Conservation (phyloP, 2,888 invertebrate genomes). For the Caenorhabditis sp. region DNA sequence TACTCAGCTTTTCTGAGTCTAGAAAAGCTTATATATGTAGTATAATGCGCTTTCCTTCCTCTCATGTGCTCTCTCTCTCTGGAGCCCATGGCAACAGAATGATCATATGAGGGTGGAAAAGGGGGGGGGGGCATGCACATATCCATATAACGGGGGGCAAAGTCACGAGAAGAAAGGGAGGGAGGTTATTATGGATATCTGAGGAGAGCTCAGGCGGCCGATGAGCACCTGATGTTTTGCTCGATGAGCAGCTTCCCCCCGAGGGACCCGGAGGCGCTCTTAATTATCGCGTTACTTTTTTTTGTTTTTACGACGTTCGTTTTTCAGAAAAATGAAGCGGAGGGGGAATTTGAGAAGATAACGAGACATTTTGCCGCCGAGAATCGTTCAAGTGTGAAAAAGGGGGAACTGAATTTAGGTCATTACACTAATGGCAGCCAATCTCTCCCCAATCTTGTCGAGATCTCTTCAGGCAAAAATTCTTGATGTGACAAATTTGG, state of each 20-base stretch:
- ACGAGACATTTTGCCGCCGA: background rate
- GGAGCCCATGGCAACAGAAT: too few species aligned
- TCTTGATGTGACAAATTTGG: background rate
- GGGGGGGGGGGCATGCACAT: slow-evolving; percentile 12
- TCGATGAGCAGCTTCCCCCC: slow-evolving; percentile 5
- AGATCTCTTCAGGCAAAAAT: background rate
- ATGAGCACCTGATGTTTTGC: slow-evolving; percentile 57
- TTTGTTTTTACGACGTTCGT: too few species aligned
- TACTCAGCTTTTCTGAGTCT: background rate
- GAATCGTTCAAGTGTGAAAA: slow-evolving; percentile 24
- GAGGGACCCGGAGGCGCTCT: background rate
- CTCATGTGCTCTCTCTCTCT: background rate
- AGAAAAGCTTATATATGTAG: background rate
- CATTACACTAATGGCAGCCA: slow-evolving; percentile 33
- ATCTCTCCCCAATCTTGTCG: slow-evolving; percentile 3
- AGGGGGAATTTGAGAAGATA: background rate
- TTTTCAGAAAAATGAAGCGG: too few species aligned
- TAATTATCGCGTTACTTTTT: slow-evolving; percentile 52
- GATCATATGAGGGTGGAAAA: background rate
- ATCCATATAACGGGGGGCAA: slow-evolving; percentile 10
- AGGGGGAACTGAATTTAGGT: slow-evolving; percentile 12
- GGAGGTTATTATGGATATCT: background rate
- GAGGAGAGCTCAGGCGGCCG: background rate
- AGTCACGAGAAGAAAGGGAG: background rate
- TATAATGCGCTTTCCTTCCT: background rate